These are phyloP conservation scores for Phalloptychus januarius DNA, from an alignment of 2,797 vertebrate genomes.

Conservation along the genomic window DNA sequence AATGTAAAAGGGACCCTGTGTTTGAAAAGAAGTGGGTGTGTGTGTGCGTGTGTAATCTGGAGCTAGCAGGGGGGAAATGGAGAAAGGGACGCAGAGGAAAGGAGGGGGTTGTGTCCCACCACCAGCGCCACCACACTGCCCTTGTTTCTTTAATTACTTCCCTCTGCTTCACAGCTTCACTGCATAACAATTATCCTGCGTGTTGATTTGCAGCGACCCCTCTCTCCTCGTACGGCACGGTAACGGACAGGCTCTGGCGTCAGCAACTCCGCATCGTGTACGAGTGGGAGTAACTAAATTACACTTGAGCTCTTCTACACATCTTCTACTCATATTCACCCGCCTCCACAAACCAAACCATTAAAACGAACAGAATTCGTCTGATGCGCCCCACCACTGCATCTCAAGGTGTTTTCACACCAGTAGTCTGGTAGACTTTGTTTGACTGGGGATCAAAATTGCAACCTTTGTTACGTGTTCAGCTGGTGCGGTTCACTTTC, in stretches of 20 bases:
- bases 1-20: conserved; percentile 24
- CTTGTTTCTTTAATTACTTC: conserved; percentile 82
- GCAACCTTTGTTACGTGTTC: background rate
- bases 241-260: conserved; percentile 57
- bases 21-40: conserved; percentile 10
- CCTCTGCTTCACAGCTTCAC: conserved; percentile 74
- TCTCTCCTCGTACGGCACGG: conserved; percentile 37
- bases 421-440: background rate
- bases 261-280: conserved; percentile 59
- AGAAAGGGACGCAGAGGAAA: conserved; percentile 40
- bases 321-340: conserved; percentile 26
- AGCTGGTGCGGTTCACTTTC: background rate
- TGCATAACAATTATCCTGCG: conserved; percentile 78
- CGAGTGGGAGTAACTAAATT: conserved; percentile 48
- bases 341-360: background rate
- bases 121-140: conserved; percentile 55
- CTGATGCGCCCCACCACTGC: background rate
- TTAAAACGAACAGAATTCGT: conserved; percentile 14
- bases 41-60: conserved; percentile 46
- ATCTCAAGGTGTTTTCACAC: background rate
- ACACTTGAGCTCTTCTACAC: conserved; percentile 27
- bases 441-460: background rate
- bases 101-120: conserved; percentile 46
- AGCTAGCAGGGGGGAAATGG: conserved; percentile 32
- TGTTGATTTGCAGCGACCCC: conserved; percentile 65